Base-by-base conservation (phyloP, 2,113 vertebrate genomes). In the Synchiropus splendidus region DNA sequence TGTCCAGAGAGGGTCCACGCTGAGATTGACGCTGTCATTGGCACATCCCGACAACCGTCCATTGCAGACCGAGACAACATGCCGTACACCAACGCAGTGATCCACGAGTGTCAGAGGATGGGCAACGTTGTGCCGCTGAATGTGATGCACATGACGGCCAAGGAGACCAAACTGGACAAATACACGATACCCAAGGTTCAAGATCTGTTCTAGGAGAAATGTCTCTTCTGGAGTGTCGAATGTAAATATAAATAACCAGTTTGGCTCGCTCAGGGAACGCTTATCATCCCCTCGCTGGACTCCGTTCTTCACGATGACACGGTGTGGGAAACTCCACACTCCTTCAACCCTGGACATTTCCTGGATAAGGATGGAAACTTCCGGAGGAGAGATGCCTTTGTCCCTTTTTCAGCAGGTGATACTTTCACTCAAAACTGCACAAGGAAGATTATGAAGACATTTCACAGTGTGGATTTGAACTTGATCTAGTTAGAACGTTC, bases 81-180 rank as follows among this genome's bases (percentile, higher is more conserved):
- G 80, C 89, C 89, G 0, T 96, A 89, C 64, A 90, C 87, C 27
- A 82, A 90, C 0, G 89, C 90, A 0, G 88, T 89, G 36, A 63
- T 94, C 71, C 89, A 94, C 0, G 91, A 93, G 54, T 77, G 89
- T 48, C 88, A 86, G 60, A 86, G 92, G 53, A 86, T 83, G 56
- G 62, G 80, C 32, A 88, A 89, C 13, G 77, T 92, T 1, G 0
- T 90, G 12, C 89, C 90, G 2, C 46, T 91, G 10, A 87, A 74
- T 0, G 74, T 51, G 8, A 77, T 83, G 9, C 76, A 89, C 39
- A 15, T 77, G 67, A 52, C 83, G 0, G 1, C 2, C 0, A 78
- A 37, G 11, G 87, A 89, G n/a, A 72, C 78, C 0, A 63, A 16
- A 0, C 3, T 92, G 43, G 85, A 64, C 0, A 78, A 81, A 10